These are phyloP conservation scores for Hippoglossus stenolepis DNA, from an alignment of 2,113 vertebrate species.

Conservation along the genomic window DNA sequence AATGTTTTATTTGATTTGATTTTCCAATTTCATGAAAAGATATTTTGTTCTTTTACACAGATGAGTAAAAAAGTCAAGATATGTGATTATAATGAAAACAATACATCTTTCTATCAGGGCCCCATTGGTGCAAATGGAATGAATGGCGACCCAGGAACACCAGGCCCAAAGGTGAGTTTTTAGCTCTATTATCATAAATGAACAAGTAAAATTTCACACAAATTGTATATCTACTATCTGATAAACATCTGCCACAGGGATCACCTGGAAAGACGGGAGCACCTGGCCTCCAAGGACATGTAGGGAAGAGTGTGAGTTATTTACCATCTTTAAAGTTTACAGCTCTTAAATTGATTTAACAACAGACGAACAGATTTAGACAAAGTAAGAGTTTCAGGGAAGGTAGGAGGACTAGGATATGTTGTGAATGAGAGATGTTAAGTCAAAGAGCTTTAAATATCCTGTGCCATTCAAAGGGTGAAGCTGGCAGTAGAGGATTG, in stretches of 20 bases:
- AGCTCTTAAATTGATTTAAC: neutral
- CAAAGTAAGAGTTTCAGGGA: neutral
- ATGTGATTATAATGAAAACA: neutral
- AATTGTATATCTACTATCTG: neutral
- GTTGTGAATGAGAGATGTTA: neutral
- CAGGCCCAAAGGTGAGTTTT: constrained; percentile 72
- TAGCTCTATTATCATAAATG: neutral
- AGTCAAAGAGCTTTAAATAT: neutral
- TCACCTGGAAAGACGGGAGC: constrained; percentile 73
- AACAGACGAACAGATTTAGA: neutral
- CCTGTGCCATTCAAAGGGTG: constrained; percentile 68
- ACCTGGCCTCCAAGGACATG: constrained; percentile 77
- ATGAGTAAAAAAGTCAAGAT: too few relatives aligned
- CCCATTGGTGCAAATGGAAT: constrained; percentile 66
- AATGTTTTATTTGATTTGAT: too few relatives aligned
- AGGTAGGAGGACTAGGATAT: neutral
- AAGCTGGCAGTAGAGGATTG: constrained; percentile 67
- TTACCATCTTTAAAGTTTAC: neutral
- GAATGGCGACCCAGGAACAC: constrained; percentile 62
- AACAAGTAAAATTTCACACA: neutral
- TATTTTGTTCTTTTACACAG: too few relatives aligned
- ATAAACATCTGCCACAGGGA: constrained; percentile 68
- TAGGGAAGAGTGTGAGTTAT: constrained; percentile 78
- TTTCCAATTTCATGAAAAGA: too few relatives aligned
- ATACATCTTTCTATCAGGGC: constrained; percentile 67